These are phyloP conservation scores for Drosophila sp. DNA, from an alignment of 1,140 invertebrate genomes.

Conservation along the genomic window DNA sequence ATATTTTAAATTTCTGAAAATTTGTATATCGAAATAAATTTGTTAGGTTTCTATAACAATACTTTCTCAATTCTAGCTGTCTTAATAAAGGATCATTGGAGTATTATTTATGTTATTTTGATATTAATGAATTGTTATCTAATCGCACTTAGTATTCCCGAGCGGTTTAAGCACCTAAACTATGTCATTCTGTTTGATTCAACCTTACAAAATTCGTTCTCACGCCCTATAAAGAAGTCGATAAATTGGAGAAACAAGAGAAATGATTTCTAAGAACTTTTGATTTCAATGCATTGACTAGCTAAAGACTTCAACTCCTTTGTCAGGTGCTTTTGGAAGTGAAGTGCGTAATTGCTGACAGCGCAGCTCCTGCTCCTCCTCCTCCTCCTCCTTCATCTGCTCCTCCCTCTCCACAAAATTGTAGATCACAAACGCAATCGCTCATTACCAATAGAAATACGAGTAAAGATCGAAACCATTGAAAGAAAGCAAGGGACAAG, in stretches of 20 bases:
- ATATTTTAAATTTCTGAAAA: too few relatives aligned
- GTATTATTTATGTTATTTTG: too few relatives aligned
- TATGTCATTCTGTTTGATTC: constrained; percentile 5
- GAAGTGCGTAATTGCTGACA: constrained; percentile 78
- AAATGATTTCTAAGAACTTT: constrained; percentile 69
- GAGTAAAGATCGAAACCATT: constrained; percentile 24
- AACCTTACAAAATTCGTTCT: constrained; percentile 15
- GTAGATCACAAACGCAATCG: constrained; percentile 38
- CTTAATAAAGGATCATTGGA: too few relatives aligned
- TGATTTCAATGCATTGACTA: constrained; percentile 62
- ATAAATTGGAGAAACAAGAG: constrained; percentile 14
- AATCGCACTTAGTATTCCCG: not conserved
- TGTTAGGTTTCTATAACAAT: too few relatives aligned
- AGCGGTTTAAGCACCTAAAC: not conserved
- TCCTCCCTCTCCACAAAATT: constrained; percentile 17
- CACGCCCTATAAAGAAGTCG: constrained; percentile 26
- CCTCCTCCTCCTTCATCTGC: constrained; percentile 39
- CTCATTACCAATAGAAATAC: constrained; percentile 68
- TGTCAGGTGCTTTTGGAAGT: constrained; percentile 47
- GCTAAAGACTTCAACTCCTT: constrained; percentile 36
- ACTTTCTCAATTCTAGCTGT: too few relatives aligned
- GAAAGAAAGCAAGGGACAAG: constrained; percentile 49
- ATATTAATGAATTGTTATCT: too few relatives aligned
- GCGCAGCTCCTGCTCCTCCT: constrained; percentile 54
- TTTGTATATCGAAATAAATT: too few relatives aligned